Conservation (phyloP, 2,888 invertebrate species). For the Pherbina coryleti region DNA sequence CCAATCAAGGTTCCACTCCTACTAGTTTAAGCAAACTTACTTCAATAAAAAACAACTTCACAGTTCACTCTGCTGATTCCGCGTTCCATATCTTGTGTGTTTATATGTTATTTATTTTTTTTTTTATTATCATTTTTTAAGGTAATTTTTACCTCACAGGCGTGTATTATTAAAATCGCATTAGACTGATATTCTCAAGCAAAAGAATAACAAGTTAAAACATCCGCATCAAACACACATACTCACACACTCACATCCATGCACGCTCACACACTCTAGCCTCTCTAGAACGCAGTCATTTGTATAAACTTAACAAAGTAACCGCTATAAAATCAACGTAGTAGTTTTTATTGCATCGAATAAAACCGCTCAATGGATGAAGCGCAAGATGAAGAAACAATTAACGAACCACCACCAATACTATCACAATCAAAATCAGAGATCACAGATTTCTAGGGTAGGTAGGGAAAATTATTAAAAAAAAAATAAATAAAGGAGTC, state of each 20-base stretch:
- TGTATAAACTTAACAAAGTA: constrained; percentile 39
- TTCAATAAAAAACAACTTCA: background rate
- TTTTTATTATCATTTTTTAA: background rate
- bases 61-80: background rate
- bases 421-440: constrained; percentile 13
- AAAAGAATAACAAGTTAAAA: constrained; percentile 19
- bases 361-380: background rate
- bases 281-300: constrained; percentile 7
- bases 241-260: background rate
- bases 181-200: constrained; percentile 59
- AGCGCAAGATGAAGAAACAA: constrained; percentile 17
- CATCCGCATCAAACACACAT: constrained; percentile 15
- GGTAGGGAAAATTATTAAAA: background rate
- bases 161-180: constrained; percentile 70
- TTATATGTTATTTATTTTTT: background rate
- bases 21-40: background rate
- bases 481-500: background rate
- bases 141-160: constrained; percentile 55
- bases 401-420: constrained; percentile 14
- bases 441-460: background rate
- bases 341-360: constrained; percentile 20
- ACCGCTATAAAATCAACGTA: constrained; percentile 14
- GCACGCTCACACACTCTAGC: background rate
- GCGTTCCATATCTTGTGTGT: background rate
- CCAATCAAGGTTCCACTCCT: background rate